Evolutionary conservation across 2,797 vertebrate genomes (phyloP), one percentile per base, ranked within the genome.

Genomic region (Crocodylus rhombifer): DNA sequence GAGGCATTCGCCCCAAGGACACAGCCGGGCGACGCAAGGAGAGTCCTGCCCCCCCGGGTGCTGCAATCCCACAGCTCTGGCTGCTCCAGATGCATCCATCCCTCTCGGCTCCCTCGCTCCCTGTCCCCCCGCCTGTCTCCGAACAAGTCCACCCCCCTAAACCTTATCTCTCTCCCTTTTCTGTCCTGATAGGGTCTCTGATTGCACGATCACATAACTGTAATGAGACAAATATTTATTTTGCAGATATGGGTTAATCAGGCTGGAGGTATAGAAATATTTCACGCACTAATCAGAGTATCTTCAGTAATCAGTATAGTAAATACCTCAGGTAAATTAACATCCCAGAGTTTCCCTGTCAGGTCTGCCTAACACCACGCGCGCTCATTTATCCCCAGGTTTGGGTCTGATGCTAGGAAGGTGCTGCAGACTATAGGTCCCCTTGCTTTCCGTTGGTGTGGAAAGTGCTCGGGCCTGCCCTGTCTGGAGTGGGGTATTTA

Each of bases 181-280:
- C 96, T 90, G 83, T 93, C 93, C 82, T 4, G 95, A 95, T 42
- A 18, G 96, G 95, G 94, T 91, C 93, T 96, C 86, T 97, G 96
- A 97, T 96, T 97, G 96, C 96, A 76, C 21, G 76, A 92, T 91
- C 90, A 14, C 91, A 1, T 95, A 96, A 96, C 96, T 90, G 74
- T 95, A 97, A 97, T 95, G 96, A 96, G 96, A 96, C 96, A 96
- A 96, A 97, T 97, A 97, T 97, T 97, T 97, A 97, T 97, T 97
- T 97, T 96, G 95, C 95, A 97, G 96, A 96, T 95, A 97, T 96
- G 96, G 96, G 94, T 96, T 96, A 97, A 97, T 97, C 96, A 97
- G 96, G 95, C 95, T 87, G 77, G 95, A 96, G 96, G 91, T 96
- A 96, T 95, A 96, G 96, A 97, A 97, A 95, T 97, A 97, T 95